Evolutionary conservation across 2,113 vertebrate species (phyloP).

Genomic region (Myotis davidii): DNA sequence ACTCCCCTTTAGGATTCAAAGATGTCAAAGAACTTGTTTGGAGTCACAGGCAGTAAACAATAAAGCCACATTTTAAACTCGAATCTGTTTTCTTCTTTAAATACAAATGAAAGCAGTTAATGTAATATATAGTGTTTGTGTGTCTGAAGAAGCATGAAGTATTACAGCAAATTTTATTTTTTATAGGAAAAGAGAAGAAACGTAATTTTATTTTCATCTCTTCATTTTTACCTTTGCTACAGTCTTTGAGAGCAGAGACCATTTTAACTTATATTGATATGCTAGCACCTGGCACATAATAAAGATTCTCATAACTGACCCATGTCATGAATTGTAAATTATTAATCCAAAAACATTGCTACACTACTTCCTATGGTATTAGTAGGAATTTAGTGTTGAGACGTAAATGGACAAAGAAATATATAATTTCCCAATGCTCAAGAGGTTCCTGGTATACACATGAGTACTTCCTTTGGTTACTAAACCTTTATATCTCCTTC

Average conservation of each 20-base stretch:
- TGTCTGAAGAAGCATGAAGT: neutral
- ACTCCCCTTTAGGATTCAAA: neutral
- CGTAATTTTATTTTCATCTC: conserved; percentile 33
- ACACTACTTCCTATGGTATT: neutral
- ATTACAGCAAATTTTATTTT: neutral
- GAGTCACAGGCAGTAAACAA: neutral
- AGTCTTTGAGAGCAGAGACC: neutral
- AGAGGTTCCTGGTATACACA: neutral
- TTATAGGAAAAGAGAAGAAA: conserved; percentile 13
- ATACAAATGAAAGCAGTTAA: neutral
- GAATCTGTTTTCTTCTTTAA: conserved; percentile 18
- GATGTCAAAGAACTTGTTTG: neutral
- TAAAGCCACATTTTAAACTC: neutral
- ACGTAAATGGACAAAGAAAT: neutral
- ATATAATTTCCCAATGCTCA: neutral
- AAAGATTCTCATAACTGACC: neutral
- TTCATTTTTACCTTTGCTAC: conserved; percentile 21
- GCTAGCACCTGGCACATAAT: neutral
- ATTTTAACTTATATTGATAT: conserved; percentile 58
- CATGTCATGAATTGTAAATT: neutral
- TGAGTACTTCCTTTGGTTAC: neutral
- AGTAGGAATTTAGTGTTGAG: neutral
- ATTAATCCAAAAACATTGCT: neutral
- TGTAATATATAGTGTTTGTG: neutral
- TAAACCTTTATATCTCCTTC: neutral